Evolutionary conservation across 2,113 vertebrate genomes (phyloP), one percentile per base, ranked within the genome.

Genomic region (Bos javanicus): DNA sequence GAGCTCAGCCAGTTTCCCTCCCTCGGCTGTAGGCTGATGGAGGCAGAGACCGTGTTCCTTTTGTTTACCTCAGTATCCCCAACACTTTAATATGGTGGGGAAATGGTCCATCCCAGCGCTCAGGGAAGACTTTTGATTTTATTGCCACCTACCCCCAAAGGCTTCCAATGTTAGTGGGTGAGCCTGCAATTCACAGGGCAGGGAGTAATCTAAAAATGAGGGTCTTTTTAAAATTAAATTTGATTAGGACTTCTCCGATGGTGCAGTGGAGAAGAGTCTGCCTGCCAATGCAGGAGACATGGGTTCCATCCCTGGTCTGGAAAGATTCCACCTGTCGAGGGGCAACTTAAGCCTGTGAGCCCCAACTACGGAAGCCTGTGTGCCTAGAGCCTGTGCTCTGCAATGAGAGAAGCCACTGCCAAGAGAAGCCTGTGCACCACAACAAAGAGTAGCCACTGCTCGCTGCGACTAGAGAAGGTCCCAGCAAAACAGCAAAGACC

Each of bases 181-280:
- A 87, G 19, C 83, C 48, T 88, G 13, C 15, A 88, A n/a, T 78
- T 94, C 25, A 59, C 43, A 2, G 30, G 33, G 15, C 30, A 74
- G 28, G 25, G 86, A 89, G 2, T 56, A 67, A 67, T 59, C 52
- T 94, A 88, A 97, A 97, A 92, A 62, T 12, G 16, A 9, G 21
- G 11, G 5, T 87, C 28, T 43, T 94, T 89, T 84, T 57, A 60
- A 71, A 92, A 54, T 57, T 43, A 30, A 80, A 80, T 48, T 16
- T 46, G 76, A 26, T 28, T 76, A 43, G 39, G 39, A 43, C 71
- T 76, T 76, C 71, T 43, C 71, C 0, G 2, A 74, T 43, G 12
- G 71, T 76, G 39, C 71, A 76, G 71, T 43, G 12, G 39, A 43
- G 26, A 33, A 64, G 23, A 43, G 71, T 76, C 23, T 43, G 71